Evolutionary conservation across 2,888 invertebrate species (phyloP).

Genomic region (Tromatobia lineatoria): DNA sequence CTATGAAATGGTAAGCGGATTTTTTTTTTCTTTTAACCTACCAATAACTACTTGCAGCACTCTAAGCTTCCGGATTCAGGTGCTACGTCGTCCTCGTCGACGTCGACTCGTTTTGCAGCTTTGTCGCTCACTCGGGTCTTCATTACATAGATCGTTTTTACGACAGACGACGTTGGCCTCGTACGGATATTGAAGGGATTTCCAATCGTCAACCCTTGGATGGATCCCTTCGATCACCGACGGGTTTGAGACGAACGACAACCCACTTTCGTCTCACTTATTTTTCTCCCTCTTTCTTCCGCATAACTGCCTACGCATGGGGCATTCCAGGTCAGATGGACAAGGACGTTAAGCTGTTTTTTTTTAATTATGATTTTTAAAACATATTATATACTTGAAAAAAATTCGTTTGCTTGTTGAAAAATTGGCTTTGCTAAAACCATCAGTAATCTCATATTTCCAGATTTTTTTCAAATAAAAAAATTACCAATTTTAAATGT

Average conservation of each 20-base stretch:
- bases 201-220: conserved; percentile 24
- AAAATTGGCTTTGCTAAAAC: not conserved
- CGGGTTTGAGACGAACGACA: conserved; percentile 6
- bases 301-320: not conserved
- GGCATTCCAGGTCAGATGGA: not conserved
- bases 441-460: too few relatives aligned
- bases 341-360: not conserved
- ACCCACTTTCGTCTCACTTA: not conserved
- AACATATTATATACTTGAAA: too few relatives aligned
- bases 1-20: too few relatives aligned
- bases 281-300: not conserved
- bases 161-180: conserved; percentile 29
- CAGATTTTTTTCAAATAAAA: too few relatives aligned
- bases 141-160: conserved; percentile 37
- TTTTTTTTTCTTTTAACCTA: conserved; percentile 1
- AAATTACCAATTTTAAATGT: too few relatives aligned
- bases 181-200: conserved; percentile 26
- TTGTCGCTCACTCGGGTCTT: conserved; percentile 1
- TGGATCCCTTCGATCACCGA: conserved; percentile 19
- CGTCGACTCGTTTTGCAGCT: not conserved
- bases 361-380: too few relatives aligned
- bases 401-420: not conserved
- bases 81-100: conserved; percentile 13
- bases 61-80: not conserved
- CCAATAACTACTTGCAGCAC: too few relatives aligned